Evolutionary conservation across 1,140 invertebrate genomes (phyloP), one percentile per base, ranked within the genome.

Genomic region (Zaprionus camerounensis): DNA sequence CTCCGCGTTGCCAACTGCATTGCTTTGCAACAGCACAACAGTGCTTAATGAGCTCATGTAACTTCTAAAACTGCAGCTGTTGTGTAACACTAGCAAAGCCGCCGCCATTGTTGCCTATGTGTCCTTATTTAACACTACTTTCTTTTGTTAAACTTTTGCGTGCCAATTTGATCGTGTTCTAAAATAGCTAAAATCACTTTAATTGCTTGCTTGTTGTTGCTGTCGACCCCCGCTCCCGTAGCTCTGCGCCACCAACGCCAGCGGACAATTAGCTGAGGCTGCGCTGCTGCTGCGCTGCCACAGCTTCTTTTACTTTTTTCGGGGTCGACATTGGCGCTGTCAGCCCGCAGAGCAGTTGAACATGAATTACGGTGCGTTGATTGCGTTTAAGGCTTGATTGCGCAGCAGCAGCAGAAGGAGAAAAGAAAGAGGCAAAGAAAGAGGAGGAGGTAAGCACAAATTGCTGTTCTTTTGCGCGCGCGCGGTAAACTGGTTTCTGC

Each of bases 301-400:
- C 12, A 17, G 38, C 22, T 41, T n/a, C 15, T 22, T 26, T 46
- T 5, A 55, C 46, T 59, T 58, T 63, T 63, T 69, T 26, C n/a
- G 49, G 67, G 67, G 26, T 62, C 41, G 38, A 46, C 53, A 9
- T 46, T 44, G 68, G 57, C 62, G 53, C 62, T 73, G 57, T 68
- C 71, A 73, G 64, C 24, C 63, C 49, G 70, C 53, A 41, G 20
- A 51, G 44, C n/a, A 71, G 59, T 62, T 68, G 71, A 34, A 69
- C 85, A 90, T 90, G 85, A 90, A 81, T 90, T 90, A 90, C 85
- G 72, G 85, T 90, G 81, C 85, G 82, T 90, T 90, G 85, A 90
- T 90, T 90, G 85, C 85, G 81, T 82, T 90, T 90, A 86, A 90
- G 82, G 85, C 70, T 56, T 90, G 85, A 90, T 90, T 90, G 71